A percentile compares a stretch with the other conserved stretches of the same genome.
phyloP scores from a whole-genome alignment of 92 coral and sea anemone genomes.

The Pocillopora grandis region DNA sequence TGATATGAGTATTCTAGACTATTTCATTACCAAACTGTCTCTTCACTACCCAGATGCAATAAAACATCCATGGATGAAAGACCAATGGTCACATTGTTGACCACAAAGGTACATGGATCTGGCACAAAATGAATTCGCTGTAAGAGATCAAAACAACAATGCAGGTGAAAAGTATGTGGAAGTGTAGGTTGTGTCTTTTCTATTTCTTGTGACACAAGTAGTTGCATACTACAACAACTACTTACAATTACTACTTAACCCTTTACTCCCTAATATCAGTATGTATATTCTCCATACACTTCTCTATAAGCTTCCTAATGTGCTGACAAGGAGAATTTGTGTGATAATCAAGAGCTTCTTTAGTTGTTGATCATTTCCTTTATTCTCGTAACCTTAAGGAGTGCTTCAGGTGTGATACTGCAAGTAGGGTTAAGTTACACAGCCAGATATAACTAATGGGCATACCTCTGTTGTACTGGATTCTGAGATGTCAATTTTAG shows the following conservation, averaged over 20 bases:
- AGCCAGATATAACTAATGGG: too few relatives aligned
- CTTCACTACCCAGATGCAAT: constrained; percentile 92
- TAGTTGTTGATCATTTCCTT: too few relatives aligned
- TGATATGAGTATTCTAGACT: background rate
- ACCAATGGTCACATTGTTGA: constrained; percentile 84
- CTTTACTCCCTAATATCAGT: too few relatives aligned
- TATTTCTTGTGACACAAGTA: background rate
- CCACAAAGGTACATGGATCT: constrained; percentile 92
- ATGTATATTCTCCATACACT: too few relatives aligned
- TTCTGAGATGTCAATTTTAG: constrained; percentile 3
- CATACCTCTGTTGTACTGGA: constrained; percentile 8
- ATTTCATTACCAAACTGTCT: constrained; percentile 81
- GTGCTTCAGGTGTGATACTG: too few relatives aligned
- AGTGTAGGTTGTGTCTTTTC: too few relatives aligned
- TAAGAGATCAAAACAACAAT: background rate
- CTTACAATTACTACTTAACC: too few relatives aligned
- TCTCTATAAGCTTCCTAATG: too few relatives aligned
- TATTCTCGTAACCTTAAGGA: too few relatives aligned
- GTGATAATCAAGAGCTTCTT: too few relatives aligned
- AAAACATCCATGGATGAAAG: constrained; percentile 87
- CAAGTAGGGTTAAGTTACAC: too few relatives aligned
- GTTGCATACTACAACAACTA: background rate
- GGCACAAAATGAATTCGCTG: constrained; percentile 89
- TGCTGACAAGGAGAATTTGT: too few relatives aligned
- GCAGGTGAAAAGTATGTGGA: background rate